A percentile compares a stretch with the other conserved stretches of the same genome.
Conservation (phyloP, 92 coral and sea anemone genomes). For the Scolanthus callimorphus region DNA sequence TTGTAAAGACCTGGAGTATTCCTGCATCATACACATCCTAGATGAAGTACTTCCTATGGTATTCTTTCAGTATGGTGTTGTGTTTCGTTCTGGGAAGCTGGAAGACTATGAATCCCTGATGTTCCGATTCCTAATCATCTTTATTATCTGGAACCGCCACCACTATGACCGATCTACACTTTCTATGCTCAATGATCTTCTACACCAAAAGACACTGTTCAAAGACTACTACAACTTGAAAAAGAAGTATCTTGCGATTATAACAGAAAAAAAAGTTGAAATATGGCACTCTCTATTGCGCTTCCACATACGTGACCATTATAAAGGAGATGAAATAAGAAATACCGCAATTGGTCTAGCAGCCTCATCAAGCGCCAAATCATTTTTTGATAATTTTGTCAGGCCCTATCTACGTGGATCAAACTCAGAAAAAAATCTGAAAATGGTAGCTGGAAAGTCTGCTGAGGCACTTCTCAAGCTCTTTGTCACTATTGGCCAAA, state of each 20-base stretch:
- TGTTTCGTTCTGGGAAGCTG: conserved; percentile 35
- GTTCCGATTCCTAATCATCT: conserved; percentile 32
- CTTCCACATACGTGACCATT: conserved; percentile 5
- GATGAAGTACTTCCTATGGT: conserved; percentile 43
- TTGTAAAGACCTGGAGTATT: conserved; percentile 51
- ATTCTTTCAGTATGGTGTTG: conserved; percentile 20
- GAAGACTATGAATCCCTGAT: conserved; percentile 14
- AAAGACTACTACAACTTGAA: conserved; percentile 33
- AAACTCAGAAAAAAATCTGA: conserved; percentile 20
- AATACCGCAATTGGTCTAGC: conserved; percentile 24
- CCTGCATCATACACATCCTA: conserved; percentile 25
- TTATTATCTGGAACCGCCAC: conserved; percentile 38
- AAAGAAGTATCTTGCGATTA: conserved; percentile 27
- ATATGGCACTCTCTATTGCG: conserved; percentile 44
- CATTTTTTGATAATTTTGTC: conserved; percentile 14
- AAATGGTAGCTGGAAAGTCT: conserved; percentile 9
- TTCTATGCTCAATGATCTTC: conserved; percentile 42
- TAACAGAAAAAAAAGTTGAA: conserved; percentile 44
- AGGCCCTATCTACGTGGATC: conserved; percentile 31
- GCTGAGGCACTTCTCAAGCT: conserved; percentile 19
- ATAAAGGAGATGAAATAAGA: conserved; percentile 25
- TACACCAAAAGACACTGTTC: conserved; percentile 33
- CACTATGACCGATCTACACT: conserved; percentile 53
- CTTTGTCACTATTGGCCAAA: conserved; percentile 21
- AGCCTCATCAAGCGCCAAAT: conserved; percentile 13